Base-by-base conservation (phyloP, 1,140 invertebrate species). In the Brachionus koreanus region DNA sequence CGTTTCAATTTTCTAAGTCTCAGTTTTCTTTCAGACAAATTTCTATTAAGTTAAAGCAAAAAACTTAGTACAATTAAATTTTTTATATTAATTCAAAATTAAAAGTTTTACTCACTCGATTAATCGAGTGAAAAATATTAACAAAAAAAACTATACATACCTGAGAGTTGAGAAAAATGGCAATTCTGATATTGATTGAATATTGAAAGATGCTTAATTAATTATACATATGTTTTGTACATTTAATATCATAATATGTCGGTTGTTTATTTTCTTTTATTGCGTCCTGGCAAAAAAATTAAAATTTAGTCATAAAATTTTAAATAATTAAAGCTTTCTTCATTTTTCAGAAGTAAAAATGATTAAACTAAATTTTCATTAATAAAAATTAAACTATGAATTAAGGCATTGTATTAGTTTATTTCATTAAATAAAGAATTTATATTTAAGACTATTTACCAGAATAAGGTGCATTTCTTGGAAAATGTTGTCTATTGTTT, bases 61-160 rank as follows among this genome's bases (percentile, higher is more conserved):
- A 57, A 57, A 19, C 49, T 57, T 57, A 57, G 49, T 57, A 57
- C 49, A 57, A 9, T 57, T 19, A 57, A 57, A 57, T 7, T 57
- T 57, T 57, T 23, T 12, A 49, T 19, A 23, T n/a, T 35, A 65
- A 65, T 33, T 65, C 23, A 12, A 37, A 33, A 65, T 37, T 65
- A 33, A 65, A 29, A 16, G n/a, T 33, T 65, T 65, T 65, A 16
- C 33, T 65, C 63, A 65, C 33, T 33, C 29, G 49, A 57, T 65
- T 65, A 33, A 65, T 33, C 25, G 33, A 65, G 33, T 65, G 63
- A 65, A 9, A 63, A 63, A 63, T 16, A 63, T 23, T 23, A 29
- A 63, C 19, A 63, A 65, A 65, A 65, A 65, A 65, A 29, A 29
- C 29, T 33, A 65, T 5, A 57, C 63, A 65, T 65, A 65, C 63